Base-by-base conservation (phyloP, 2,113 vertebrate species). In the Raja brachyura region DNA sequence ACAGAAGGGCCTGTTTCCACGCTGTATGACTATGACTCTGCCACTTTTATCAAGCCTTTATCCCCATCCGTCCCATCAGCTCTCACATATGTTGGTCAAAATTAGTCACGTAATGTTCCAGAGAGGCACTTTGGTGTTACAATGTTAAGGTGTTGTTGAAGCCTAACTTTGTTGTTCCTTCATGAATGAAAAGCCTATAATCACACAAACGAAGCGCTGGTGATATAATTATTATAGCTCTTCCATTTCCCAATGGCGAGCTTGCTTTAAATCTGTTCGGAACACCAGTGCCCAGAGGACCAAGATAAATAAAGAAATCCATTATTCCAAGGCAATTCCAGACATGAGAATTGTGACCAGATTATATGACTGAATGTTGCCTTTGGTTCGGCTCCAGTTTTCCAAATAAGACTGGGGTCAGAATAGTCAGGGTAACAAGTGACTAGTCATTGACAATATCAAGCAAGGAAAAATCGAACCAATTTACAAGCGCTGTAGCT, bases 221-320 rank as follows among this genome's bases (percentile, higher is more conserved):
- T 73, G 39, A 48, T 48, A 48, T 48, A 48, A 48, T n/a, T 63
- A 59, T n/a, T 86, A 61, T n/a, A 63, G 11, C 56, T 14, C 83
- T 5, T 63, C 25, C 25, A 16, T 13, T 88, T 88, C 83, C 2
- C 83, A 63, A 63, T 7, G 28, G 83, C 14, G 61, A 88, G 14
- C 31, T 66, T 16, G 13, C 28, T n/a, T 88, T 28, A 86, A n/a
- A n/a, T 31, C 56, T 31, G 39, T 16, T 63, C n/a, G n/a, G 6
- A 31, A 88, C 83, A 88, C 28, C 63, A n/a, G 83, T 28, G 59
- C 28, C n/a, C 28, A 31, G 59, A 88, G n/a, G 63, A 88, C 10
- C 28, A 31, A 86, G 61, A 31, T 63, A 85, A 83, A 85, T 85
- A 77, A 73, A 77, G n/a, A 88, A 63, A 88, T 88, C 61, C 59